Evolutionary conservation across 2,797 vertebrate species (phyloP).

Genomic region (Sorex maritimensis): DNA sequence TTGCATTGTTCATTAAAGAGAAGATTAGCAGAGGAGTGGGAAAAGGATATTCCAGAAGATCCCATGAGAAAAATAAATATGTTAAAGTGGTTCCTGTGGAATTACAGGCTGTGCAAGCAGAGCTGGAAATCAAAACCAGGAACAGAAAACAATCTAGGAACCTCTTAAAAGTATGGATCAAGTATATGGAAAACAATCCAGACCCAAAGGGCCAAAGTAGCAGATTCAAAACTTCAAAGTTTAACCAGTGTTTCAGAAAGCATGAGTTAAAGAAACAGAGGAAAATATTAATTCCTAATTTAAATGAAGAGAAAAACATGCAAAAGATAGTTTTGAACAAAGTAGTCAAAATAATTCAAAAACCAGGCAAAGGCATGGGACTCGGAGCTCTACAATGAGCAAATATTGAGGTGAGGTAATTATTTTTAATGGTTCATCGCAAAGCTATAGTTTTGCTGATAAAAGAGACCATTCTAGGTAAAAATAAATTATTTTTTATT

Average conservation of each 20-base stretch:
- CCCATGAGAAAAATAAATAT: not conserved
- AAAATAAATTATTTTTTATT: not conserved
- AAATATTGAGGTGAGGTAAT: no score
- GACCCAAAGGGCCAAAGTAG: not conserved
- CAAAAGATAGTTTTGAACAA: not conserved
- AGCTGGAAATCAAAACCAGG: not conserved
- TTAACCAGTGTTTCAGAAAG: conserved; percentile 28
- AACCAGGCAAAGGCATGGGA: not conserved
- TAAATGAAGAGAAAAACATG: not conserved
- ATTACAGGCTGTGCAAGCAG: not conserved
- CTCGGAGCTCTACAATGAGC: not conserved
- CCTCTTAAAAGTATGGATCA: not conserved
- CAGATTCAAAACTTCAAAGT: not conserved
- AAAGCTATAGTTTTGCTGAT: not conserved
- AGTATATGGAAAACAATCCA: not conserved
- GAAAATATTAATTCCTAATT: not conserved
- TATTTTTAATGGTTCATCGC: not conserved
- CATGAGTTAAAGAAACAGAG: not conserved
- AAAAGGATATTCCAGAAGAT: not conserved
- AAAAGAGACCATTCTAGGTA: not conserved
- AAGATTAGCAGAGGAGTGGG: not conserved
- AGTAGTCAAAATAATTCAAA: not conserved
- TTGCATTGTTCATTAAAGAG: not conserved
- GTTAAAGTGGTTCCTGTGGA: not conserved
- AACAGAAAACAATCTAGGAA: not conserved